phyloP scores from a whole-genome alignment of 2,113 vertebrate species.

The Gallinago paraguaiae region DNA sequence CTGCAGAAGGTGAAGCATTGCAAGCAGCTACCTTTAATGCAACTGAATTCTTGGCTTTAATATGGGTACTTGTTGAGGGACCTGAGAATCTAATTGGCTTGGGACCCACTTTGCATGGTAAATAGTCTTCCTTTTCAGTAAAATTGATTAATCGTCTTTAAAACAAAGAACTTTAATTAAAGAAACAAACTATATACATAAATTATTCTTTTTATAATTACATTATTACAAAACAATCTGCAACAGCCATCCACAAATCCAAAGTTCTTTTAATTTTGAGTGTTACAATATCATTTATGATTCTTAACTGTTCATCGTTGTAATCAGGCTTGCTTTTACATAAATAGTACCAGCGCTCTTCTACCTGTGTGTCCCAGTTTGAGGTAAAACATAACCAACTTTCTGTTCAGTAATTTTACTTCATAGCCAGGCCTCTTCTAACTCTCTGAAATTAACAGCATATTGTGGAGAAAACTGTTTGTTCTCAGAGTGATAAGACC shows the following conservation, averaged over 20 bases:
- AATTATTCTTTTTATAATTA: neutral
- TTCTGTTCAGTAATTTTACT: too few relatives aligned
- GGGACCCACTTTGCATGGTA: conserved; percentile 29
- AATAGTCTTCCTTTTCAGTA: conserved; percentile 18
- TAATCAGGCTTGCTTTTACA: neutral
- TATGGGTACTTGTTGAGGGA: conserved; percentile 75
- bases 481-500: too few relatives aligned
- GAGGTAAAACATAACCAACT: too few relatives aligned
- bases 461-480: too few relatives aligned
- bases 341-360: neutral
- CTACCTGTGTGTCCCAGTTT: neutral
- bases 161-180: conserved; percentile 15
- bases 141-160: conserved; percentile 37
- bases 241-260: neutral
- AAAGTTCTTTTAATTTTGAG: neutral
- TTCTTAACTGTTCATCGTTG: neutral
- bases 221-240: neutral
- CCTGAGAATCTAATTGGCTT: conserved; percentile 73
- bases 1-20: neutral
- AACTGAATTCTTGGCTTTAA: conserved; percentile 75
- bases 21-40: conserved; percentile 30
- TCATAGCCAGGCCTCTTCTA: too few relatives aligned
- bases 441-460: too few relatives aligned
- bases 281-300: neutral
- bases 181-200: neutral